Percentiles rank a stretch among this genome's conserved stretches.
Evolutionary conservation across 2,113 vertebrate species (phyloP).

Genomic region (Desmodus rotundus): DNA sequence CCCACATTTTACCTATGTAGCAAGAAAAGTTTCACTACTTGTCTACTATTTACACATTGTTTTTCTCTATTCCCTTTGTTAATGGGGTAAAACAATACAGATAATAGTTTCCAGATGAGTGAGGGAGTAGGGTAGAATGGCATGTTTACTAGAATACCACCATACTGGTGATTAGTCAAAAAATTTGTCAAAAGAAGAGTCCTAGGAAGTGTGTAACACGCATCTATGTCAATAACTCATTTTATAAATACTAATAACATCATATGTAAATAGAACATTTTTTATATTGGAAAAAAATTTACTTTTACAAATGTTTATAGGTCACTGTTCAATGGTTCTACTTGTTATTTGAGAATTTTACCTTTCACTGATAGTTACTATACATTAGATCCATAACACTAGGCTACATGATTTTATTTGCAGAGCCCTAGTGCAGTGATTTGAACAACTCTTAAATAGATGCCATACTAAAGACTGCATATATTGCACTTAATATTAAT

Average conservation of each 20-base stretch:
- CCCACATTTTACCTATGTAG: slow-evolving; percentile 28
- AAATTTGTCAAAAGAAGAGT: slow-evolving; percentile 4
- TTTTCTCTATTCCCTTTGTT: neutral
- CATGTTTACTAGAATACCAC: neutral
- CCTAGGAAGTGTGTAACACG: neutral
- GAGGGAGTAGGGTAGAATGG: neutral
- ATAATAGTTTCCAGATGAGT: neutral
- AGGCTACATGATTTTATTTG: slow-evolving; percentile 78
- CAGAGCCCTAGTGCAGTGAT: slow-evolving; percentile 84
- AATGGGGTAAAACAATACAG: neutral
- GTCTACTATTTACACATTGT: neutral
- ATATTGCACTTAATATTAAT: slow-evolving; percentile 80
- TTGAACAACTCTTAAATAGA: slow-evolving; percentile 83
- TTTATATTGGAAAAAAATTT: slow-evolving; percentile 78
- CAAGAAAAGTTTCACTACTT: neutral
- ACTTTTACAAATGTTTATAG: slow-evolving; percentile 83
- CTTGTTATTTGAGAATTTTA: slow-evolving; percentile 81
- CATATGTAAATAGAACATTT: neutral
- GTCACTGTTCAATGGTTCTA: slow-evolving; percentile 81
- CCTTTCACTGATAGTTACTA: slow-evolving; percentile 81
- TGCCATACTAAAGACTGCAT: slow-evolving; percentile 81
- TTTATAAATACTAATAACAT: slow-evolving; percentile 30
- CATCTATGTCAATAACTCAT: neutral
- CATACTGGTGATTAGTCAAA: neutral
- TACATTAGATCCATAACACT: slow-evolving; percentile 80